phyloP scores from a whole-genome alignment of 2,113 vertebrate species.

The Microtus montanus region DNA sequence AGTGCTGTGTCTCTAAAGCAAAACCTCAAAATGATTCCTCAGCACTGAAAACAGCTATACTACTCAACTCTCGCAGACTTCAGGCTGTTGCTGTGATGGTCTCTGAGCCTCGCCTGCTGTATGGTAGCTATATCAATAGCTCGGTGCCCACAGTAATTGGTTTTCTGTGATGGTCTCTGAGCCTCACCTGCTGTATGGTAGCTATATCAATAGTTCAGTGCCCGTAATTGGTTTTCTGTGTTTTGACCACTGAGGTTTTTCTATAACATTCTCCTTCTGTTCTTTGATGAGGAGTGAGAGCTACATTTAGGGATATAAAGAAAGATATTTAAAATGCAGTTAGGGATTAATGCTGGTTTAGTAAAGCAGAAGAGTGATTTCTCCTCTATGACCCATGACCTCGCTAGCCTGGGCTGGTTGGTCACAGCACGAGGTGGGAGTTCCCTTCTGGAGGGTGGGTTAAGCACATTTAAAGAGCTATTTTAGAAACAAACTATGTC shows the following conservation, averaged over 20 bases:
- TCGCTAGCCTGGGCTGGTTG: neutral
- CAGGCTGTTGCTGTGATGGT: neutral
- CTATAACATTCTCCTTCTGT: neutral
- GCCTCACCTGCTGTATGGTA: neutral
- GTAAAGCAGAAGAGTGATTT: neutral
- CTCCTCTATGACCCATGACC: neutral
- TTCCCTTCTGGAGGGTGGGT: neutral
- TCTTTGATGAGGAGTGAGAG: neutral
- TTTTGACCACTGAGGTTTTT: neutral
- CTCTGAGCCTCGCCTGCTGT: too few species aligned
- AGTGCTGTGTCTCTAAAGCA: neutral
- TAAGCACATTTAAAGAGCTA: neutral
- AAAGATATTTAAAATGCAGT: neutral
- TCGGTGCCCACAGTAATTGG: neutral
- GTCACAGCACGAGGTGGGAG: too few species aligned
- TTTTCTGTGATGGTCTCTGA: neutral
- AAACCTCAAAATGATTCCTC: neutral
- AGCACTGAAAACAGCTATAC: neutral
- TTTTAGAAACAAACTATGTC: neutral
- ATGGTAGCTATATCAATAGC: neutral
- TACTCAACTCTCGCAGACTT: neutral
- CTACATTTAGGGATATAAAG: neutral
- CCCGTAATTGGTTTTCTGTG: neutral
- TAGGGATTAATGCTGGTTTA: neutral
- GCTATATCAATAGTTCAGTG: accelerated